Base-by-base conservation (phyloP, 2,113 vertebrate species). In the Pomatorhinus ruficollis region DNA sequence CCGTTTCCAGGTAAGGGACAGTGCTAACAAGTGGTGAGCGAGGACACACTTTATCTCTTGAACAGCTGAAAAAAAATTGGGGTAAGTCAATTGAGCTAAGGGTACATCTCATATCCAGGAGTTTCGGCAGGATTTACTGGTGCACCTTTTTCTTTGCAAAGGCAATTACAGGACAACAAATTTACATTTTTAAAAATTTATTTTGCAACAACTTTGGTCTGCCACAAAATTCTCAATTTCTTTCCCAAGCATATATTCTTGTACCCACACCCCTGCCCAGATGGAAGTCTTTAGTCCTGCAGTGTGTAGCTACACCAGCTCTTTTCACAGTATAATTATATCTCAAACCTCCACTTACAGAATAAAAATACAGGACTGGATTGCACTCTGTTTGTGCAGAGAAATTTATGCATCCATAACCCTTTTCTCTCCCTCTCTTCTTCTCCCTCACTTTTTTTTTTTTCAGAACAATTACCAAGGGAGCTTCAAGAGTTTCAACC, bases 1-100 rank as follows among this genome's bases (percentile, higher is more conserved):
- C 64, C 6, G 25, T 96, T 98, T 98, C 97, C 93, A 91, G 91
- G 95, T 89, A 95, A 97, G 97, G 96, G 97, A 97, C 97, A 97
- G 98, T 98, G 98, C 98, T 99, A 99, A 99, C 98, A 98, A 98
- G 98, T 98, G 98, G 98, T 99, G 99, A 99, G 99, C 98, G 99
- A 99, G 99, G 99, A 98, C 98, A 84, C 96, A 18, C 97, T 97
- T 98, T 97, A 97, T 98, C 97, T 97, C 96, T 96, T 96, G 94
- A 97, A 98, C 91, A 97, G 97, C 98, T 97, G 97, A 93, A 98
- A 97, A 95, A 88, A 94, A 97, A 95, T 9, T 14, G 24, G 89
- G 92, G 93, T 96, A 87, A 97, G 81, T 97, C 97, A 92, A 90
- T 86, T 87, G 60, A 93, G 96, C 91, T 61, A 76, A 94, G 92